These are phyloP conservation scores for Parapsyche elsis DNA, from an alignment of 1,140 invertebrate species.

Conservation along the genomic window DNA sequence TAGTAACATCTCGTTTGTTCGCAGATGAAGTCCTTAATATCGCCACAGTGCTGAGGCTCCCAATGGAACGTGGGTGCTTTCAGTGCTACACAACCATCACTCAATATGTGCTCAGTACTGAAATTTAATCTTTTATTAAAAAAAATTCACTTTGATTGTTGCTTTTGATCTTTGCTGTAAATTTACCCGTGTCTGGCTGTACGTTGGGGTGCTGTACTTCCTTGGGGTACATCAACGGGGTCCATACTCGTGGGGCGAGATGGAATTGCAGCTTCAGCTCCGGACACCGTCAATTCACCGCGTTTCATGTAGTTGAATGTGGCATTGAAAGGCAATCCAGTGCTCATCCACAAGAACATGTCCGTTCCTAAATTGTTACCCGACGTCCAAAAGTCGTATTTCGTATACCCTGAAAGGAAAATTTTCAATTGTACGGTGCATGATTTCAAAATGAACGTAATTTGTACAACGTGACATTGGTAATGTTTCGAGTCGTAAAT, in stretches of 20 bases:
- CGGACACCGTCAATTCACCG: slow-evolving; percentile 59
- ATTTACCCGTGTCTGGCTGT: slow-evolving; percentile 80
- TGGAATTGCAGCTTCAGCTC: slow-evolving; percentile 61
- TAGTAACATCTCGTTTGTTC: slow-evolving; percentile 90
- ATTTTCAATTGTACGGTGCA: neutral
- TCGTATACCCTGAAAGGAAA: slow-evolving; percentile 73
- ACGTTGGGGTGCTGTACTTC: slow-evolving; percentile 79
- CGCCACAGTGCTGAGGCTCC: slow-evolving; percentile 84
- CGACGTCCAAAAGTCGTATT: slow-evolving; percentile 90
- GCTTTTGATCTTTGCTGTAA: neutral
- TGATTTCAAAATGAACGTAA: neutral
- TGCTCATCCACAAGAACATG: slow-evolving; percentile 91
- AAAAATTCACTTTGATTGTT: neutral
- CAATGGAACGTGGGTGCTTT: slow-evolving; percentile 80
- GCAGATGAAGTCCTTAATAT: slow-evolving; percentile 87
- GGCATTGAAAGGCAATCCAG: slow-evolving; percentile 85
- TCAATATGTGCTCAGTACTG: slow-evolving; percentile 68
- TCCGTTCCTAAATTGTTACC: slow-evolving; percentile 87
- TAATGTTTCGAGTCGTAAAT: neutral
- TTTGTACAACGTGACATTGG: neutral
- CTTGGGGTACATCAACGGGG: slow-evolving; percentile 69
- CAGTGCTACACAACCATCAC: slow-evolving; percentile 80
- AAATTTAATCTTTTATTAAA: slow-evolving; percentile 47
- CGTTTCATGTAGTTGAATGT: slow-evolving; percentile 85
- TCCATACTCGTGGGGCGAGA: slow-evolving; percentile 66